phyloP scores from a whole-genome alignment of 2,888 invertebrate genomes.

The Netelia melanura region DNA sequence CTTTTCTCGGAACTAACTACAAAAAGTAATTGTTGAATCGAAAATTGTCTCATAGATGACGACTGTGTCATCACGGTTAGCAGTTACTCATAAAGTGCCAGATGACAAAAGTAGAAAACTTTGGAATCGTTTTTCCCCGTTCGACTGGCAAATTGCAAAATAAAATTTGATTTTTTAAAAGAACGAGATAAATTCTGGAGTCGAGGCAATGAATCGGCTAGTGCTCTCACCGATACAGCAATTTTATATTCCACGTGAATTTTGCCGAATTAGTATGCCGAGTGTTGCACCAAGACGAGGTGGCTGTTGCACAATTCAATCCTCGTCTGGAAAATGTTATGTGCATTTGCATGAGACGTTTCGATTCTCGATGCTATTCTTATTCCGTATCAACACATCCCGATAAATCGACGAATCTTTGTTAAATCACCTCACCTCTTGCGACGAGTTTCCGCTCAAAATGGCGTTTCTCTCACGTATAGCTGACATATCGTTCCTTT shows the following conservation, averaged over 20 bases:
- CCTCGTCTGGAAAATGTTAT: conserved; percentile 50
- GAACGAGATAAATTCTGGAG: neutral
- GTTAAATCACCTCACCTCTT: conserved; percentile 22
- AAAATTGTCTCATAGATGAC: neutral
- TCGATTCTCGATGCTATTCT: conserved; percentile 40
- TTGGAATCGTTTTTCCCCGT: neutral
- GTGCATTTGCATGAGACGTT: conserved; percentile 11
- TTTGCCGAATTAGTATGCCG: conserved; percentile 59
- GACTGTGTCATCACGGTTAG: neutral
- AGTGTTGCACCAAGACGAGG: conserved; percentile 28
- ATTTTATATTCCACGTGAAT: conserved; percentile 60
- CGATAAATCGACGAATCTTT: conserved; percentile 50
- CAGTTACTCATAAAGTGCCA: neutral
- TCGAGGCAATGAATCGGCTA: conserved; percentile 28
- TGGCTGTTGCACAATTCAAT: conserved; percentile 55
- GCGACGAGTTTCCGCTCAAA: conserved; percentile 33
- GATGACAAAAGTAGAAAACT: no score
- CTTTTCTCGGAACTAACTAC: neutral
- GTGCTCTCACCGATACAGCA: conserved; percentile 35
- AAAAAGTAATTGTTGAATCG: no score
- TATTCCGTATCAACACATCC: conserved; percentile 34
- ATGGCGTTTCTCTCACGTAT: conserved; percentile 32
- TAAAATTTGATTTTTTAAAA: neutral
- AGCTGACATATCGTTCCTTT: conserved; percentile 5
- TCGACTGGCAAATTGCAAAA: neutral